Conservation (phyloP, 2,797 vertebrate species). For the Spheniscus humboldti region DNA sequence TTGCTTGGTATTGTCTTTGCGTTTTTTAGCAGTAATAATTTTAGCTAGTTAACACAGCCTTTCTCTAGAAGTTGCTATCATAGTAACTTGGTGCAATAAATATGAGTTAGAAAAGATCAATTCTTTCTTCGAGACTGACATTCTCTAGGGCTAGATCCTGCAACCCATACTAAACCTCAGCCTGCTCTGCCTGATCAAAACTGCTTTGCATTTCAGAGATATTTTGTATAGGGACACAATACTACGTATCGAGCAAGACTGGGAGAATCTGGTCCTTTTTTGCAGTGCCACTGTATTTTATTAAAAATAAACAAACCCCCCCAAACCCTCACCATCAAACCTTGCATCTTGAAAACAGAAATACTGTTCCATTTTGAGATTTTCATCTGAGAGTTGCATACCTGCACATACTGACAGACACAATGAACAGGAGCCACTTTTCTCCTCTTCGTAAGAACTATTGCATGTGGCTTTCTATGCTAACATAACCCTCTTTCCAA, state of each 20-base stretch:
- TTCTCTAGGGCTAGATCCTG: background rate
- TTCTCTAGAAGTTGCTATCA: background rate
- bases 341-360: background rate
- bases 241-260: background rate
- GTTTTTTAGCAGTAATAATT: background rate
- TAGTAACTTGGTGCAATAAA: background rate
- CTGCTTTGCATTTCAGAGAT: background rate
- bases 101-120: background rate
- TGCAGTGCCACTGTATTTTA: background rate
- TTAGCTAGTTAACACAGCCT: background rate
- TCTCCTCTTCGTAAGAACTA: slow-evolving; percentile 21
- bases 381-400: slow-evolving; percentile 16
- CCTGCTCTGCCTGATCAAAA: background rate
- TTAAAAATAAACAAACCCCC: background rate
- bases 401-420: background rate
- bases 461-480: slow-evolving; percentile 22
- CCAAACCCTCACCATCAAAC: background rate
- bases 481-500: slow-evolving; percentile 58
- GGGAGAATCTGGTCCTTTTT: background rate
- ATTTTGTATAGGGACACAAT: background rate
- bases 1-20: background rate
- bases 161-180: background rate
- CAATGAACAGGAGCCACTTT: slow-evolving; percentile 13
- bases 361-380: background rate
- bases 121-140: background rate